Conservation (phyloP, 1,140 invertebrate genomes). For the Ctenoplectra terminalis region DNA sequence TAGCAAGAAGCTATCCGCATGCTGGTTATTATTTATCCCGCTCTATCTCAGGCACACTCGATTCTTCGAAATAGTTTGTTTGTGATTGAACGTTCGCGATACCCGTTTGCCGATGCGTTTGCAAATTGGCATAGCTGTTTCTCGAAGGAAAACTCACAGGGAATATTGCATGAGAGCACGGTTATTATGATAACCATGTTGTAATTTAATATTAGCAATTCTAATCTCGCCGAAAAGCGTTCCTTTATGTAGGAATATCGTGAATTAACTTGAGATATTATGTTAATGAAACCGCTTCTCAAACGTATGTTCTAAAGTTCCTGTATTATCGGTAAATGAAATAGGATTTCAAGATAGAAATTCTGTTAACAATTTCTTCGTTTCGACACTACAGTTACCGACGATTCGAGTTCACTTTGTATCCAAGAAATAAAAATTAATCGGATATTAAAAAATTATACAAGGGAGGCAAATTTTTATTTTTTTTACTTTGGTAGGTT, state of each 20-base stretch:
- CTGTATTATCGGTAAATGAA: background rate
- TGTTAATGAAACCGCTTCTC: background rate
- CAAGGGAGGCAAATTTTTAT: too few species aligned
- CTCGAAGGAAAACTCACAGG: background rate
- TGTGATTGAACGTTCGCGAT: background rate
- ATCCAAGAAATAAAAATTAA: too few species aligned
- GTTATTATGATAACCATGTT: background rate
- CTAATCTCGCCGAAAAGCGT: background rate
- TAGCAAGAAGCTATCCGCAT: background rate
- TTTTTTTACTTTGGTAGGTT: too few species aligned
- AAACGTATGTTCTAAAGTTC: background rate
- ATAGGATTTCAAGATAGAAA: background rate
- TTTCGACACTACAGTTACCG: too few species aligned
- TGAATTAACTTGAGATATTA: too few species aligned
- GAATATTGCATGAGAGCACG: background rate
- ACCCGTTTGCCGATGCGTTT: too few species aligned
- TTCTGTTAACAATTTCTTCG: background rate
- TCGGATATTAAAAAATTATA: too few species aligned
- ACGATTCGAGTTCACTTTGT: too few species aligned
- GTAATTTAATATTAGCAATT: background rate
- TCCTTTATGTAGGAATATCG: background rate
- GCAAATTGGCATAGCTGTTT: background rate
- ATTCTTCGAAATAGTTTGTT: background rate
- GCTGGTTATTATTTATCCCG: slow-evolving; percentile 3
- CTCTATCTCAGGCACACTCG: background rate